Evolutionary conservation across 2,797 vertebrate genomes (phyloP).

Genomic region (Natrix natrix): DNA sequence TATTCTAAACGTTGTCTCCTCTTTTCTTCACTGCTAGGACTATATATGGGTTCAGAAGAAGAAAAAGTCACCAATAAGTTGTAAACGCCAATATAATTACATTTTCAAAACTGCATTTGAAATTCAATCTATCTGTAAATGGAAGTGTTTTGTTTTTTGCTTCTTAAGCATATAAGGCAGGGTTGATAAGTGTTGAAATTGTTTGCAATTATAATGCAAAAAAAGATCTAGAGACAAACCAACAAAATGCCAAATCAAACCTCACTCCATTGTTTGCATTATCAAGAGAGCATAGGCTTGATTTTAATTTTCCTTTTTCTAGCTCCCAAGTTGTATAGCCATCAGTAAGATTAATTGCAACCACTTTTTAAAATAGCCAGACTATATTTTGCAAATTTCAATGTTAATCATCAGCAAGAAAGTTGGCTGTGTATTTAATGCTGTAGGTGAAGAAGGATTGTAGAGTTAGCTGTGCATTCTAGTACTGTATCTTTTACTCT

Average conservation of each 20-base stretch:
- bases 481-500: background rate
- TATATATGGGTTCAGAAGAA: background rate
- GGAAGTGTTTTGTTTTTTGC: background rate
- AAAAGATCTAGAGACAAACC: slow-evolving; percentile 19
- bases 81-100: slow-evolving; percentile 21
- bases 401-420: background rate
- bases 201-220: slow-evolving; percentile 42
- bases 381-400: background rate
- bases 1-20: slow-evolving; percentile 5
- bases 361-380: background rate
- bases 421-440: background rate
- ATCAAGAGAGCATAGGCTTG: background rate
- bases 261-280: background rate
- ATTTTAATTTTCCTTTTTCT: background rate
- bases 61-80: slow-evolving; percentile 35
- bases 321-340: background rate
- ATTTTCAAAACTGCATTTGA: slow-evolving; percentile 31
- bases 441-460: background rate
- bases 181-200: slow-evolving; percentile 43
- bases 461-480: background rate
- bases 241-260: background rate
- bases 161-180: slow-evolving; percentile 18
- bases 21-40: slow-evolving; percentile 8
- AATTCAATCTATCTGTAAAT: slow-evolving; percentile 42
- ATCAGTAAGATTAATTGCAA: background rate